A percentile compares a stretch with the other conserved stretches of the same genome.
These are phyloP conservation scores for Daktulosphaira vitifoliae DNA, from an alignment of 1,140 invertebrate species.

Conservation along the genomic window DNA sequence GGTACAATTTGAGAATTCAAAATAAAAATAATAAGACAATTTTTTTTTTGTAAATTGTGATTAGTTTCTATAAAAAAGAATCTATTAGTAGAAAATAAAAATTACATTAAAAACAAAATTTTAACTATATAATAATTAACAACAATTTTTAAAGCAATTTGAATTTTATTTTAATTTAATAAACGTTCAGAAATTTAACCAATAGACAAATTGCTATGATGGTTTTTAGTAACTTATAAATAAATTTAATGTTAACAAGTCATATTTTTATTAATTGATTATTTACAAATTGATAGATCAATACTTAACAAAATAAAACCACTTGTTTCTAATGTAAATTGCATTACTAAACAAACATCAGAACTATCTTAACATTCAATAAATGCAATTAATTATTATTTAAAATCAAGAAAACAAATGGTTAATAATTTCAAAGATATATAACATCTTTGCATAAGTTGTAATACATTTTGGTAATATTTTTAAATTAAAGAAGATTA, in stretches of 20 bases:
- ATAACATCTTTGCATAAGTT: not conserved
- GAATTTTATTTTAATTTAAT: slow-evolving; percentile 4
- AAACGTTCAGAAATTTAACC: too few species aligned
- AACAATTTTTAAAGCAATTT: not conserved
- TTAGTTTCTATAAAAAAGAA: too few species aligned
- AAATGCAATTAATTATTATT: slow-evolving; percentile 18
- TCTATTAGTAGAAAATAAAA: too few species aligned
- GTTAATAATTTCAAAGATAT: not conserved
- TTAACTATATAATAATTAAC: slow-evolving; percentile 13
- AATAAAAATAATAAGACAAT: too few species aligned
- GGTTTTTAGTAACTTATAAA: too few species aligned
- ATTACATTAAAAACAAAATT: slow-evolving; percentile 30
- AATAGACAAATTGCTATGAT: too few species aligned
- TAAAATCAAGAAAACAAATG: slow-evolving; percentile 6
- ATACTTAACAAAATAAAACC: slow-evolving; percentile 6
- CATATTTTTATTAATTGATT: slow-evolving; percentile 8
- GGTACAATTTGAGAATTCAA: too few species aligned
- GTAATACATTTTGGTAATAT: slow-evolving; percentile 23
- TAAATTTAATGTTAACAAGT: slow-evolving; percentile 11
- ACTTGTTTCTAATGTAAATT: slow-evolving; percentile 4
- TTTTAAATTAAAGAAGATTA: not conserved
- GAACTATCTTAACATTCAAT: not conserved
- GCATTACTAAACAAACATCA: slow-evolving; percentile 16
- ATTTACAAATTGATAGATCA: slow-evolving; percentile 12
- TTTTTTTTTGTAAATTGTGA: too few species aligned